Base-by-base conservation (phyloP, 1,140 invertebrate genomes). In the Drosophila oshimai region DNA sequence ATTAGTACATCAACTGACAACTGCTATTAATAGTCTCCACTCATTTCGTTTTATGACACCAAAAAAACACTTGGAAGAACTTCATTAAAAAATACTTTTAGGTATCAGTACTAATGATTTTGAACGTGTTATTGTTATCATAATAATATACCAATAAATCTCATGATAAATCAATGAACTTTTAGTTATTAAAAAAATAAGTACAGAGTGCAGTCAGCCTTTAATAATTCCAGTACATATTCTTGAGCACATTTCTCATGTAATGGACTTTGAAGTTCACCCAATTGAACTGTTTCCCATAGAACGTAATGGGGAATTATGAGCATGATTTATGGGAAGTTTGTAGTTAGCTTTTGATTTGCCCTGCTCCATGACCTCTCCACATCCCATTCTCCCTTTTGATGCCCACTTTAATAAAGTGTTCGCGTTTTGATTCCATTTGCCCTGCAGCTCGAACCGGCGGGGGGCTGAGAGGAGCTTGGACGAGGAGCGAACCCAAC, bases 381-480 rank as follows among this genome's bases (percentile, higher is more conserved):
- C 24, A 10, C 13, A 41, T 6, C 62, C 13, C 28, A 17, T 10
- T 10, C 9, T 13, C 26, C 24, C 47, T 36, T 28, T 13, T 33
- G 26, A 50, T 46, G 41, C 37, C 64, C 67, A 62, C 62, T 73
- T 73, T 64, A 77, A 69, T 73, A 37, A 53, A 77, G 65, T 65
- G 64, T 67, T 79, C 29, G 67, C 62, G 46, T 58, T 69, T 58
- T 58, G 50, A 53, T 74, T 74, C 39, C 49, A 60, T 42, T 60
- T 72, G 6, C 29, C 62, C 24, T 39, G 36, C 18, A 42, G 42
- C 22, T 6, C 36, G 2, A 31, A 49, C 10, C 29, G 29, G 17
- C 29, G 28, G 51, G 31, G 24, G 6, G 57, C 17, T 33, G 31
- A 28, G 17, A 36, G 29, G 22, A 29, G 57, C 17, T 33, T 26